A percentile compares a stretch with the other conserved stretches of the same genome.
Evolutionary conservation across 2,113 vertebrate genomes (phyloP).

Genomic region (Suncus etruscus): DNA sequence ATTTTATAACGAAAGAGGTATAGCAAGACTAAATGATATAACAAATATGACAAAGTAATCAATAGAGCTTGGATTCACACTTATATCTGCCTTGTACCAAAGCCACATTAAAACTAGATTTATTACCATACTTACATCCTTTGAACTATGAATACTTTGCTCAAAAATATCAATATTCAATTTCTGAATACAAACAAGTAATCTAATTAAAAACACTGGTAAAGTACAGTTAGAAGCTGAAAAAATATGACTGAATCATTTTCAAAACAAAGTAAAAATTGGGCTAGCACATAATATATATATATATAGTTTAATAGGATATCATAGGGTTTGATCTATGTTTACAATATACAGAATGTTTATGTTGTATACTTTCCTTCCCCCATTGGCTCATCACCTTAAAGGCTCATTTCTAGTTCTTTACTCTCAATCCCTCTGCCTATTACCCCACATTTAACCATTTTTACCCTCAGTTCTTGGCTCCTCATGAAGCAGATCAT

Average conservation of each 20-base stretch:
- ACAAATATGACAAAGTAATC: background rate
- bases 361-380: too few relatives aligned
- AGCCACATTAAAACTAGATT: background rate
- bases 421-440: too few relatives aligned
- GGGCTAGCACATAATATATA: background rate
- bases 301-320: too few relatives aligned
- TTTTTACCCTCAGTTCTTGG: too few relatives aligned
- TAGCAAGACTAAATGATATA: background rate
- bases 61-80: background rate
- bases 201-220: background rate
- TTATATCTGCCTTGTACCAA: background rate
- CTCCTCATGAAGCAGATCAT: too few relatives aligned
- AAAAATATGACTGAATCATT: background rate
- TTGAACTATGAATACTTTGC: slow-evolving; percentile 30
- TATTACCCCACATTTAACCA: too few relatives aligned
- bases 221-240: slow-evolving; percentile 41
- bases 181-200: background rate
- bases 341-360: too few relatives aligned
- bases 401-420: too few relatives aligned
- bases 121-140: background rate
- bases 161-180: slow-evolving; percentile 33
- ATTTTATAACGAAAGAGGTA: slow-evolving; percentile 23
- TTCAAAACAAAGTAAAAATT: slow-evolving; percentile 13
- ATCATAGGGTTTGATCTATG: too few relatives aligned
- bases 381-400: too few relatives aligned